These are phyloP conservation scores for Bagarius yarrelli DNA, from an alignment of 2,113 vertebrate genomes.

Conservation along the genomic window DNA sequence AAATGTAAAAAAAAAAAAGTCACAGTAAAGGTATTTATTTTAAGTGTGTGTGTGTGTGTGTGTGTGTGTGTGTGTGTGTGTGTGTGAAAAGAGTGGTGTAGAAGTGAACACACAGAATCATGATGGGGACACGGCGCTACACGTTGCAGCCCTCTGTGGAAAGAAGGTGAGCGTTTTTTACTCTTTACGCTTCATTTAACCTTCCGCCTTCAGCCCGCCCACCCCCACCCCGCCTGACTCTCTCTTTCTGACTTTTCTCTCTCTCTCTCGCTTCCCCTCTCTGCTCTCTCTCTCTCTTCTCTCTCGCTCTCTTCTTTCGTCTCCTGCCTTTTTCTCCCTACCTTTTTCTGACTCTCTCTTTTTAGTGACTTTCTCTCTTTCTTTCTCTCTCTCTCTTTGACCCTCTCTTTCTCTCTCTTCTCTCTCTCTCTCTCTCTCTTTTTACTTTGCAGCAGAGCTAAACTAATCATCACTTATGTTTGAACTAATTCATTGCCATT, in stretches of 20 bases:
- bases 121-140: constrained; percentile 87
- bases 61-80: constrained; percentile 15
- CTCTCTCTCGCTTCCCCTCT: too few species aligned
- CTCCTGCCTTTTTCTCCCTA: background rate
- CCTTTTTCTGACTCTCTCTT: background rate
- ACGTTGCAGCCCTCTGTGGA: constrained; percentile 82
- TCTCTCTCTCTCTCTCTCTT: too few species aligned
- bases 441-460: too few species aligned
- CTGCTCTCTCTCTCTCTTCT: too few species aligned
- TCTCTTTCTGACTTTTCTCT: too few species aligned
- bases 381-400: too few species aligned
- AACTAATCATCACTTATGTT: too few species aligned
- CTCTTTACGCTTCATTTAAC: too few species aligned
- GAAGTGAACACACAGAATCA: constrained; percentile 82
- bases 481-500: too few species aligned
- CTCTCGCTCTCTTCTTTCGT: background rate
- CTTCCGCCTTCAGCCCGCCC: too few species aligned
- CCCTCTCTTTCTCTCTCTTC: background rate
- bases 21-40: background rate
- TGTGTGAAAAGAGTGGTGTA: constrained; percentile 77
- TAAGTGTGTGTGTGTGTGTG: constrained; percentile 39
- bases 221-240: too few species aligned
- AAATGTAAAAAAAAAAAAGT: background rate
- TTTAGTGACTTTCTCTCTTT: too few species aligned
- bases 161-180: constrained; percentile 75